A percentile compares a stretch with the other conserved stretches of the same genome.
Conservation (phyloP, 2,888 invertebrate genomes). For the Netelia melanura region DNA sequence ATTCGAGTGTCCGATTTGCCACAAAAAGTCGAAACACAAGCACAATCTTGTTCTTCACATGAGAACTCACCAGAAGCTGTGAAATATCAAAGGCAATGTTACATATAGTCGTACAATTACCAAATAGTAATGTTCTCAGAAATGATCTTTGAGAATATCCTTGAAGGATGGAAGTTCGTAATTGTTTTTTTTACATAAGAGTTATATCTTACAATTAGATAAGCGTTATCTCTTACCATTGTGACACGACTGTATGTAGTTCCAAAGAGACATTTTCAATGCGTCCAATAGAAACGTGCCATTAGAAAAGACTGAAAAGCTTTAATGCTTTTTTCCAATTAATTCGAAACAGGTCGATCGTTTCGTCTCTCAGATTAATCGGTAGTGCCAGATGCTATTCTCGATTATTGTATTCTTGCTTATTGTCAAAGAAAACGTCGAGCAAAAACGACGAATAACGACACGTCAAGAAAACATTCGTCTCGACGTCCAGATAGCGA, state of each 20-base stretch:
- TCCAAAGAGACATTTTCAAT: conserved; percentile 26
- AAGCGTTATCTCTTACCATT: conserved; percentile 8
- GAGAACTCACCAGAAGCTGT: conserved; percentile 84
- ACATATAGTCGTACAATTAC: neutral
- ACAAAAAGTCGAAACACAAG: conserved; percentile 87
- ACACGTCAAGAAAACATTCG: neutral
- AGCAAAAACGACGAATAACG: neutral
- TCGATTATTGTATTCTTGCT: conserved; percentile 32
- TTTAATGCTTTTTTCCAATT: conserved; percentile 24
- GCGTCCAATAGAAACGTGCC: neutral
- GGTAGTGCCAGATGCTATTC: no score
- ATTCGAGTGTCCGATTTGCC: conserved; percentile 88
- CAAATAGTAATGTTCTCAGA: conserved; percentile 15
- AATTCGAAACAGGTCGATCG: no score
- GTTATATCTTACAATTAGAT: neutral
- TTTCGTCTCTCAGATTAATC: no score
- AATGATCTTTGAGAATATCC: conserved; percentile 31
- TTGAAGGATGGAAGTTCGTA: conserved; percentile 30
- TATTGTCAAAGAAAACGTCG: conserved; percentile 35
- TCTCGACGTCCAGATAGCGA: neutral
- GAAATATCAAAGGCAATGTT: conserved; percentile 31
- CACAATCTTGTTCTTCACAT: conserved; percentile 86
- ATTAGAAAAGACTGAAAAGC: neutral
- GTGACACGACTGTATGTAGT: neutral
- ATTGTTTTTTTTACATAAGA: conserved; percentile 17